Percentiles rank a stretch among this genome's conserved stretches.
phyloP scores from a whole-genome alignment of 1,140 invertebrate genomes.

The Ephestia elutella region DNA sequence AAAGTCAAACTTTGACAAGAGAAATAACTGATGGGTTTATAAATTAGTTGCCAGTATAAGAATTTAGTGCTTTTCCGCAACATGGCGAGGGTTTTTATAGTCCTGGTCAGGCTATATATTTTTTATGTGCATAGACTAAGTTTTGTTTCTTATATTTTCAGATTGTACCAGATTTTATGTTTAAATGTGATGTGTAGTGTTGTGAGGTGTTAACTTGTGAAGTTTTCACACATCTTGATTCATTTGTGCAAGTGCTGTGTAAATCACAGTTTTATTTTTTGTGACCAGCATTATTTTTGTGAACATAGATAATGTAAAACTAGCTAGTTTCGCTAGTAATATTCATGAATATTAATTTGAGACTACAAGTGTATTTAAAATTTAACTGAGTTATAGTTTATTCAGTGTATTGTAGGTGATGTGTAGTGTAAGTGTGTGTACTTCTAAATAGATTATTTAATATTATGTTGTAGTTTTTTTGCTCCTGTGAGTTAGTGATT shows the following conservation, averaged over 20 bases:
- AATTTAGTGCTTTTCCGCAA: too few species aligned
- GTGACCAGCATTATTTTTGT: constrained; percentile 50
- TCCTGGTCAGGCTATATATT: too few species aligned
- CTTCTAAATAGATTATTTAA: constrained; percentile 64
- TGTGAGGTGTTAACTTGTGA: constrained; percentile 61
- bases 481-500: constrained; percentile 50
- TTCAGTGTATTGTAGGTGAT: constrained; percentile 66
- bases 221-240: constrained; percentile 21
- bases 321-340: constrained; percentile 52
- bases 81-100: too few species aligned
- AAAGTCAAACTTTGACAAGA: too few species aligned
- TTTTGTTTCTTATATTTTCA: constrained; percentile 37
- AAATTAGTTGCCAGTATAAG: too few species aligned
- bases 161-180: constrained; percentile 32
- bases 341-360: constrained; percentile 27
- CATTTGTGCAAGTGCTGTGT: constrained; percentile 51
- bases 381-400: constrained; percentile 50
- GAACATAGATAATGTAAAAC: constrained; percentile 27
- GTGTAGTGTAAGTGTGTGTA: constrained; percentile 69
- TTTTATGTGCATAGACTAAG: constrained; percentile 31
- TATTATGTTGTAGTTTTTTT: constrained; percentile 67
- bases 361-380: constrained; percentile 37
- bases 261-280: constrained; percentile 34
- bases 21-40: too few species aligned
- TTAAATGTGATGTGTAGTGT: constrained; percentile 67